A percentile compares a stretch with the other conserved stretches of the same genome.
Conservation (phyloP, 35 echinoderm and acorn worm species). For the Strongylocentrotus purpuratus region DNA sequence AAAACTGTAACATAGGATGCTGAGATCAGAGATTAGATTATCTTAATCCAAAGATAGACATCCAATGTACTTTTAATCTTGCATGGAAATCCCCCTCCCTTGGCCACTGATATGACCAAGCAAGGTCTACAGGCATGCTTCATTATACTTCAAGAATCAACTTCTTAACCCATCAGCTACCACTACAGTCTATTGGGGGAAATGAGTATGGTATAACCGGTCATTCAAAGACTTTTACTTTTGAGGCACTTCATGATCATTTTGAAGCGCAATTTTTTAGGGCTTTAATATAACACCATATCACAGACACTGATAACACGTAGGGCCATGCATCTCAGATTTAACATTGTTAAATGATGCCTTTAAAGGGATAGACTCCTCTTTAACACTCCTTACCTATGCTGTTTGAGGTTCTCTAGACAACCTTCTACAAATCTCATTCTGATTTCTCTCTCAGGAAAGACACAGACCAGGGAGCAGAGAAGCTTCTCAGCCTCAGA, state of each 20-base stretch:
- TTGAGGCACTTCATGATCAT: too few relatives aligned
- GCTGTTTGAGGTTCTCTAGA: conserved; percentile 75
- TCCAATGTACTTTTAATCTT: background rate
- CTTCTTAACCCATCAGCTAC: background rate
- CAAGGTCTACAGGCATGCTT: conserved; percentile 16
- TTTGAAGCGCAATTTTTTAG: background rate
- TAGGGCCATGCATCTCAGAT: too few relatives aligned
- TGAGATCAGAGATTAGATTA: background rate
- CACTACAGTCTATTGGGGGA: too few relatives aligned
- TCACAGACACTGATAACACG: too few relatives aligned
- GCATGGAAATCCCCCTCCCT: background rate
- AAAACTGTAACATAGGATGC: background rate
- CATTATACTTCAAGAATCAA: background rate
- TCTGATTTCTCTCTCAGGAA: conserved; percentile 79
- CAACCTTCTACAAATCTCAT: conserved; percentile 93
- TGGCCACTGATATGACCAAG: background rate
- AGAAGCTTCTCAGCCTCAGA: conserved; percentile 82
- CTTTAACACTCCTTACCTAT: conserved; percentile 53
- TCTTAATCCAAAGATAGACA: background rate
- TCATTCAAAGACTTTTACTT: too few relatives aligned
- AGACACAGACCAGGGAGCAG: conserved; percentile 73
- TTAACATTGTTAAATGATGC: too few relatives aligned
- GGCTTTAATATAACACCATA: background rate
- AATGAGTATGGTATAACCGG: too few relatives aligned
- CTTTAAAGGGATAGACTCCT: too few relatives aligned